Evolutionary conservation across 2,113 vertebrate genomes (phyloP), one percentile per base, ranked within the genome.

Genomic region (Charina bottae): DNA sequence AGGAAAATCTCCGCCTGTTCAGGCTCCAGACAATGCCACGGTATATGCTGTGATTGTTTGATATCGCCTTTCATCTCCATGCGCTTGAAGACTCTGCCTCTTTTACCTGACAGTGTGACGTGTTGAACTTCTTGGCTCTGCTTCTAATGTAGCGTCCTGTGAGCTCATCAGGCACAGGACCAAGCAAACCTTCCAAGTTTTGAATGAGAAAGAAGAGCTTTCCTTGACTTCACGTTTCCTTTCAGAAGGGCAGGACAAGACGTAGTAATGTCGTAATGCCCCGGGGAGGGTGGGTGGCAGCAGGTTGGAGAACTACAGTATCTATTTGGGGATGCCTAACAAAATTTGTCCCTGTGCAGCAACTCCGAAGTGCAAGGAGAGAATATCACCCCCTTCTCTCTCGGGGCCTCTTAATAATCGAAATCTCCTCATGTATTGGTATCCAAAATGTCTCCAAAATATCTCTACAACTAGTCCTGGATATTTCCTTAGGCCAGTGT

Each of bases 11-110:
- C 6, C 13, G 2, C 10, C 21, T 3, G 9, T 55, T 55, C 23
- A 8, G 8, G 21, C 23, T 42, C 23, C 56, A 1, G 87, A 92
- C 55, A 89, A 33, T 33, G 26, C 46, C n/a, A 92, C 87, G 0
- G 15, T 92, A 17, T 89, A 92, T 46, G 87, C 78, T 42, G 91
- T 55, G 5, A 85, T 92, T n/a, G 78, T 89, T 10, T 89, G 87
- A 92, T 23, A 23, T 6, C 1, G 28, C 21, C 17, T 55, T 91
- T 46, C 10, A 23, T 46, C 53, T 23, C 24, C 59, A 6, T 24
- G 7, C 49, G 33, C 8, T 4, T 17, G 15, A n/a, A 85, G 56
- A 23, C 26, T 24, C 49, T 78, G 72, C 33, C 8, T 42, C 17
- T 42, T 42, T 42, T 42, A 21, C 72, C 72, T 78, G 64, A 68